phyloP scores from a whole-genome alignment of 2,797 vertebrate genomes.

The Neosilurus hyrtlii region DNA sequence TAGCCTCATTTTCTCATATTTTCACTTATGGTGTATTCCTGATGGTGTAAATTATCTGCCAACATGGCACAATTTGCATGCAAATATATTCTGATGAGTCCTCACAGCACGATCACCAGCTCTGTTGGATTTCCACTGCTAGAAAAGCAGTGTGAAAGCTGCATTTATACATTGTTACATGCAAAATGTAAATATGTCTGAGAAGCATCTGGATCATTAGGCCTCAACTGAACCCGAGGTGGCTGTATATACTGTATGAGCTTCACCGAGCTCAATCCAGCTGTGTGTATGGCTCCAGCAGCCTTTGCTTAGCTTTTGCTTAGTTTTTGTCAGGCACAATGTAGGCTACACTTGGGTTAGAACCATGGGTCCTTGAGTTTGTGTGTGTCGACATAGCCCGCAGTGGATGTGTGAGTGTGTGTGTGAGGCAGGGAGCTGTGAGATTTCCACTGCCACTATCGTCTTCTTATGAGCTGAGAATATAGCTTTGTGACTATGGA shows the following conservation, averaged over 20 bases:
- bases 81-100: constrained; percentile 78
- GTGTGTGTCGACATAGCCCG: constrained; percentile 52
- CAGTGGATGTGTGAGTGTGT: not conserved
- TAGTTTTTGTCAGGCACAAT: constrained; percentile 72
- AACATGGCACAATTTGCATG: constrained; percentile 71
- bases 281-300: not conserved
- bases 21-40: constrained; percentile 52
- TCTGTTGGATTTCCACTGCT: constrained; percentile 57
- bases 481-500: constrained; percentile 20
- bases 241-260: not conserved
- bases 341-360: constrained; percentile 64
- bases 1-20: not conserved
- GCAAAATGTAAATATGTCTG: constrained; percentile 17
- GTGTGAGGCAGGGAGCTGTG: constrained; percentile 45
- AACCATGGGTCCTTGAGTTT: constrained; percentile 68
- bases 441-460: constrained; percentile 52
- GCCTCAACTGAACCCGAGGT: not conserved
- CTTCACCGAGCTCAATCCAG: not conserved
- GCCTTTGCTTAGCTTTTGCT: constrained; percentile 14
- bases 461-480: constrained; percentile 8
- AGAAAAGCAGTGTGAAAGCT: not conserved
- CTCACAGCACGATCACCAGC: constrained; percentile 64
- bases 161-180: constrained; percentile 7
- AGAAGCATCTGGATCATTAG: constrained; percentile 25
- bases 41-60: constrained; percentile 57